Percentiles rank a stretch among this genome's conserved stretches.
Conservation (phyloP, 2,797 vertebrate genomes). For the Octomys mimax region DNA sequence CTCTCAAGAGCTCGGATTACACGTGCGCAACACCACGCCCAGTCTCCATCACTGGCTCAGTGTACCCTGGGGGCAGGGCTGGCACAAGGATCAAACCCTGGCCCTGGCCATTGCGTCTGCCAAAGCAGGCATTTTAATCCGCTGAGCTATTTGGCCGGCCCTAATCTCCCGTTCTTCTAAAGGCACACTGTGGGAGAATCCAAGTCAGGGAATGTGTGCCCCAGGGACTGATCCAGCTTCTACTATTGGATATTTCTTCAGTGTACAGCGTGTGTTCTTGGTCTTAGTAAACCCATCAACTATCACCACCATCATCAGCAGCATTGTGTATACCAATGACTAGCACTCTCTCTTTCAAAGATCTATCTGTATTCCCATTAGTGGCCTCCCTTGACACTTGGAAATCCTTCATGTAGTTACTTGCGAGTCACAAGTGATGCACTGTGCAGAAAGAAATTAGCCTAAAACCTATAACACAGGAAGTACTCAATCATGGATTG, state of each 20-base stretch:
- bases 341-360: background rate
- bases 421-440: background rate
- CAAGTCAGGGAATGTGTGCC: background rate
- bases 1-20: too few relatives aligned
- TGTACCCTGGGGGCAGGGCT: too few relatives aligned
- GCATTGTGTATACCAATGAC: fast-evolving
- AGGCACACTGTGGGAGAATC: fast-evolving
- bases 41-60: too few relatives aligned
- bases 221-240: background rate
- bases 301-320: fast-evolving
- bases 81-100: too few relatives aligned
- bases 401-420: too few relatives aligned
- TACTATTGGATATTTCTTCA: background rate
- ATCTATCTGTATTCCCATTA: background rate
- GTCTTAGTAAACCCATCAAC: background rate
- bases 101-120: too few relatives aligned
- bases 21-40: too few relatives aligned
- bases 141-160: too few relatives aligned
- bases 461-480: background rate
- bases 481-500: fast-evolving
- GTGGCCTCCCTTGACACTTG: background rate
- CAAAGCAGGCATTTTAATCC: too few relatives aligned
- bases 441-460: too few relatives aligned
- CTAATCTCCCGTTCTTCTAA: background rate
- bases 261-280: background rate